Percentiles rank a stretch among this genome's conserved stretches.
phyloP scores from a whole-genome alignment of 2,113 vertebrate species.

The Australoheros scitulus region DNA sequence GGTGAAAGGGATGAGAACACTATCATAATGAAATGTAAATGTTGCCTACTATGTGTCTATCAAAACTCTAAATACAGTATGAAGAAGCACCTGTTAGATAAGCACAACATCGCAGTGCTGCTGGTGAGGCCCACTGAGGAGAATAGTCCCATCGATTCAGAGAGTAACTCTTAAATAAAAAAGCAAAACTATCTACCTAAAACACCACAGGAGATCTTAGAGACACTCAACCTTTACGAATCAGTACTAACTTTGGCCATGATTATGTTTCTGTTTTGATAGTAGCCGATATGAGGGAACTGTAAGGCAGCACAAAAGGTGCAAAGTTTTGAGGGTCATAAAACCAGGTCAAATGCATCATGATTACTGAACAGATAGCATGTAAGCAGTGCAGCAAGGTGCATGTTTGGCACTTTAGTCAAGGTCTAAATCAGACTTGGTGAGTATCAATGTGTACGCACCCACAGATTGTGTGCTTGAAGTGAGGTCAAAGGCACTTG shows the following conservation, averaged over 20 bases:
- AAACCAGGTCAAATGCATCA: neutral
- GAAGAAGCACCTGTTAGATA: neutral
- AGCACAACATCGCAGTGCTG: neutral
- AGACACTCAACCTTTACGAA: neutral
- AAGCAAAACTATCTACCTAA: neutral
- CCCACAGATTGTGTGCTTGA: neutral
- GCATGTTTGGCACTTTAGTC: neutral
- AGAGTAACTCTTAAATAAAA: constrained; percentile 1
- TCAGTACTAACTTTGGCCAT: neutral
- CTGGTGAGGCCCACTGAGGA: neutral
- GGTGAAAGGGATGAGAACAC: constrained; percentile 4
- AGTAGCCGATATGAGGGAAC: neutral
- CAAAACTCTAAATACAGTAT: neutral
- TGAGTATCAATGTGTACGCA: neutral
- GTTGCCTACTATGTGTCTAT: neutral
- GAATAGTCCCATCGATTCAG: neutral
- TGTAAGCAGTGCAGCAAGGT: neutral
- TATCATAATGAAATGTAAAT: neutral
- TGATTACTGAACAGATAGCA: neutral
- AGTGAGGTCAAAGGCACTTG: neutral
- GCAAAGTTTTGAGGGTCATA: neutral
- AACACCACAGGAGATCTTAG: neutral
- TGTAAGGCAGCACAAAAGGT: neutral
- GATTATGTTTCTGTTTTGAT: neutral
- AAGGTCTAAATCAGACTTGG: neutral